Evolutionary conservation across 2,888 invertebrate genomes (phyloP).

Genomic region (Galerucella calmariensis): DNA sequence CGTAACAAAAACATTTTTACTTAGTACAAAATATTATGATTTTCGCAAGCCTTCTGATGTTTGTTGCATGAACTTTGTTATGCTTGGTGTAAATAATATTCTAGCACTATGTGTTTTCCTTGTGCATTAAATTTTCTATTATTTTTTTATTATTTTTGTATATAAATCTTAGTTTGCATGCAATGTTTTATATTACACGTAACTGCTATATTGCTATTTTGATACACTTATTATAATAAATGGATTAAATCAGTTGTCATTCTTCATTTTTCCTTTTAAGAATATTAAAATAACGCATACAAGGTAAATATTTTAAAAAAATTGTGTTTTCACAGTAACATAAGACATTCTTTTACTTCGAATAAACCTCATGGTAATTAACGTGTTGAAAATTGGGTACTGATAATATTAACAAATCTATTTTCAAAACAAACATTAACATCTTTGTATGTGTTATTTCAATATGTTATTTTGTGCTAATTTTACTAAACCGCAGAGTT

Average conservation of each 20-base stretch:
- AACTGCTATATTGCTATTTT: slow-evolving; percentile 21
- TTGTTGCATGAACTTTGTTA: slow-evolving; percentile 46
- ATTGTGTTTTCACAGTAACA: no score
- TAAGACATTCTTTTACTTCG: no score
- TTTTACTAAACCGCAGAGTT: slow-evolving; percentile 46
- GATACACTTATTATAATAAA: slow-evolving; percentile 38
- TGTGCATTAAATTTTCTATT: slow-evolving; percentile 33
- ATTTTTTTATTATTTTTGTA: slow-evolving; percentile 34
- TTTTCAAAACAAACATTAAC: background rate
- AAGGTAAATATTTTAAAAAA: background rate
- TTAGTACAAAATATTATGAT: background rate
- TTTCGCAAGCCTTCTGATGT: background rate
- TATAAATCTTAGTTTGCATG: slow-evolving; percentile 43
- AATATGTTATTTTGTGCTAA: slow-evolving; percentile 46
- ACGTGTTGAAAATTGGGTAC: no score
- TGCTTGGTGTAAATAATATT: slow-evolving; percentile 43
- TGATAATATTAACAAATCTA: no score
- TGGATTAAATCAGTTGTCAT: slow-evolving; percentile 35
- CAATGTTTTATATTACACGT: slow-evolving; percentile 38
- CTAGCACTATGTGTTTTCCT: slow-evolving; percentile 42
- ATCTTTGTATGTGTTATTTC: background rate
- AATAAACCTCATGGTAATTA: no score
- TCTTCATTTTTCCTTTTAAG: slow-evolving; percentile 42
- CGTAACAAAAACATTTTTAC: background rate
- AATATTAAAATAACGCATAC: slow-evolving; percentile 30